Base-by-base conservation (phyloP, 2,888 invertebrate genomes). In the Eudasyphora cyanicolor region DNA sequence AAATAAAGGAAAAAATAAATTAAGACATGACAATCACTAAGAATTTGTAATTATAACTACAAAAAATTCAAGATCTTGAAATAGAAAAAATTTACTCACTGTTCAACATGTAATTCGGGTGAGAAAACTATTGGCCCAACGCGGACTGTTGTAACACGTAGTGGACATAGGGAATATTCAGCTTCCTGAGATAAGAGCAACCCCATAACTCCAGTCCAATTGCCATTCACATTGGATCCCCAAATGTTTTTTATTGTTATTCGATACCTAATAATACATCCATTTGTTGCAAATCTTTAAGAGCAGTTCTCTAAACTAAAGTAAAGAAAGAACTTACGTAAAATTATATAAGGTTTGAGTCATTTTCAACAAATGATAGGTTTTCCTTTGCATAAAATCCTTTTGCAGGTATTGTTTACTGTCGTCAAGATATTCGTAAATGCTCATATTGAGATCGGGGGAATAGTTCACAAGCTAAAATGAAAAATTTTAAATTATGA, bases 371-470 rank as follows among this genome's bases (percentile, higher is more conserved):
- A 91, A 73, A 14, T 90, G 89, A 83, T 87, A 91, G 0, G 88
- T 87, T 71, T 90, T 90, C 1, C 91, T 88, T 78, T 90, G 91
- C 91, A 91, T 91, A 0, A 89, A 85, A 84, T 91, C 91, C 17
- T 87, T 77, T 24, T 90, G 89, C 54, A 87, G 83, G n/a, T 87
- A 71, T 2, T 87, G 57, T 10, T 76, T 64, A 10, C 87, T 78
- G 62, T 90, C 87, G 8, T 75, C 76, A 42, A 90, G 77, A 76
- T 88, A 87, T 0, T 82, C 84, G 54, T 86, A 64, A 19, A 82
- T 76, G 6, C 86, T 82, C 38, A 86, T 54, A 35, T 78, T 85
- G 12, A 82, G 3, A 6, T 19, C 12, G 0, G 32, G n/a, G 1
- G 89, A 89, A 54, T 89, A 89, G 29, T 90, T 89, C 4, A 76